Base-by-base conservation (phyloP, 2,113 vertebrate genomes). In the Lutjanus erythropterus region DNA sequence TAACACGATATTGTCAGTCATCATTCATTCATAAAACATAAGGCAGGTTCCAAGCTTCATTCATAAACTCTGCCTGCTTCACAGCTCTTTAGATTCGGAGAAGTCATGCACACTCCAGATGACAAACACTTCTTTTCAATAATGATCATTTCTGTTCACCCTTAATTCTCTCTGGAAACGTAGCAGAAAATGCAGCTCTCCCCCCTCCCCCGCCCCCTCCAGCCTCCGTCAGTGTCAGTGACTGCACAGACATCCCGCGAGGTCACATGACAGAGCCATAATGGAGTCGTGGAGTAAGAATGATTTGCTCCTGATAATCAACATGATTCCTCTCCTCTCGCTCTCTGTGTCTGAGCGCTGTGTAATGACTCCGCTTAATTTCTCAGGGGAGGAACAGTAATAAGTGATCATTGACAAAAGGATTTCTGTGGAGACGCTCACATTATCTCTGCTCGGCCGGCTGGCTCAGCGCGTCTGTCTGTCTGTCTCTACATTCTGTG, bases 371-470 rank as follows among this genome's bases (percentile, higher is more conserved):
- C 64, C 16, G 75, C n/a, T 90, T 91, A 89, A 90, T 92, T 92
- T 92, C 91, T 91, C 91, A 59, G 71, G 85, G 88, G 91, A 83
- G 62, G 66, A 53, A 66, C 58, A 6, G 74, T 84, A 83, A 91
- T 89, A 90, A 87, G 86, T 88, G 89, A 88, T 92, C 89, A 89
- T 75, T 89, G 89, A 90, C 87, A 90, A 86, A 88, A 80, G 72
- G 65, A 88, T 87, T 87, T 78, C 85, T 84, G 58, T 80, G 69
- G 78, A 90, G 83, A 87, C 64, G 1, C 59, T 74, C 62, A 66
- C 70, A 86, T 86, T 81, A 87, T 87, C 83, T 81, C 61, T 75
- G 71, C 71, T 53, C 50, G 61, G 77, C 61, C 31, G 11, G 31
- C 74, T 53, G 64, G 56, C 74, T 70, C 47, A 66, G 53, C 21